Conservation (phyloP, 2,797 vertebrate species). For the Acipenser transmontanus region DNA sequence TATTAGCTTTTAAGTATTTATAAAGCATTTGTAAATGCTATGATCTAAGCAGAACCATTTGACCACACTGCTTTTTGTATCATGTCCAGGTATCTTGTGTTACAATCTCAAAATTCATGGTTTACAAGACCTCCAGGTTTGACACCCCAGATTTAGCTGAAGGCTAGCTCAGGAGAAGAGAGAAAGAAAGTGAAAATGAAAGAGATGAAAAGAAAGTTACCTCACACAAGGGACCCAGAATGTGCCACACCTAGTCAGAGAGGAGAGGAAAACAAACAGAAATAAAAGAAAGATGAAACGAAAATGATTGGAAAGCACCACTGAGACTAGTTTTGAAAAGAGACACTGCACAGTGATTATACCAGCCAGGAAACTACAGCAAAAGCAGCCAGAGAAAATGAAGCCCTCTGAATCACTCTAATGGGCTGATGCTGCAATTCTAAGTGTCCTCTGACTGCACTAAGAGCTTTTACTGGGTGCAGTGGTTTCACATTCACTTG, state of each 20-base stretch:
- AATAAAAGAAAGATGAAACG: slow-evolving; percentile 29
- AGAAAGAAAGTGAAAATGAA: slow-evolving; percentile 11
- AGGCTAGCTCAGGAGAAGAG: background rate
- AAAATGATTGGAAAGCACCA: background rate
- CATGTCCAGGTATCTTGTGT: too few species aligned
- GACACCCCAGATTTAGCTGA: background rate
- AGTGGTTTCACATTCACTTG: too few species aligned
- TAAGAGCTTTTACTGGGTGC: too few species aligned
- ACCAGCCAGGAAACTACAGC: background rate
- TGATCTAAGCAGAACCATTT: too few species aligned
- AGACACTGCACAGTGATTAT: background rate
- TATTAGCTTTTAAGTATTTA: too few species aligned
- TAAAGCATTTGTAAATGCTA: too few species aligned
- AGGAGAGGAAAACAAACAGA: slow-evolving; percentile 33
- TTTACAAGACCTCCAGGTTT: background rate
- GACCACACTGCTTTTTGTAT: too few species aligned
- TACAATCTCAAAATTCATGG: too few species aligned
- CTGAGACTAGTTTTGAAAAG: background rate
- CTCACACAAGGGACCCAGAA: slow-evolving; percentile 82
- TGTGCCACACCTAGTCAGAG: slow-evolving; percentile 79
- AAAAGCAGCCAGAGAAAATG: background rate
- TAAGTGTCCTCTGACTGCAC: too few species aligned
- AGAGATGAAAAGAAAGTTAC: slow-evolving; percentile 55
- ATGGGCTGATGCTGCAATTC: too few species aligned
- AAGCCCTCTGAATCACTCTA: background rate